phyloP scores from a whole-genome alignment of 2,797 vertebrate genomes.

The Anas flavirostris region DNA sequence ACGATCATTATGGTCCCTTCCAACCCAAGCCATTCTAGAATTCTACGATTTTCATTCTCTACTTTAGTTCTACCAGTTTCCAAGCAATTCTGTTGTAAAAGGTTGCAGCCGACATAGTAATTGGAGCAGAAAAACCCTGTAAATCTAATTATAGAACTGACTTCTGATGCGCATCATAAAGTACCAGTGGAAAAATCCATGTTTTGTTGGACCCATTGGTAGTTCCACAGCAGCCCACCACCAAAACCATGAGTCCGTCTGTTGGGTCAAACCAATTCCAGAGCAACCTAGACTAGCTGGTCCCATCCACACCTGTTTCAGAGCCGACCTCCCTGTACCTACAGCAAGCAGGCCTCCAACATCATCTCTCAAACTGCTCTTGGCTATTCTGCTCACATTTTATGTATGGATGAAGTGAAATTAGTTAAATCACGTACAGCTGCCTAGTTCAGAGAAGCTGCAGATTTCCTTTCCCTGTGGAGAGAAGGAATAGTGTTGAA shows the following conservation, averaged over 20 bases:
- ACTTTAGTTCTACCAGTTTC: background rate
- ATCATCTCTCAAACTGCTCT: background rate
- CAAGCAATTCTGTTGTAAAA: background rate
- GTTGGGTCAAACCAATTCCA: background rate
- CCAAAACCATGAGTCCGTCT: background rate
- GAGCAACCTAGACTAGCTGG: background rate
- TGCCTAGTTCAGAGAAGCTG: background rate
- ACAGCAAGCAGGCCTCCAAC: background rate
- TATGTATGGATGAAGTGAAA: background rate
- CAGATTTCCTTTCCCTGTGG: background rate
- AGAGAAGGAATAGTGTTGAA: background rate
- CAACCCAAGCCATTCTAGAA: too few species aligned
- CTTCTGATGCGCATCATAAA: background rate
- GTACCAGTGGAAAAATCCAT: conserved; percentile 21
- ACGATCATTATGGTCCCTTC: too few species aligned
- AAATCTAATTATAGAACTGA: background rate
- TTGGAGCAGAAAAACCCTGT: background rate
- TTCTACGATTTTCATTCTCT: background rate
- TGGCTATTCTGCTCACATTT: background rate
- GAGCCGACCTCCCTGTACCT: background rate
- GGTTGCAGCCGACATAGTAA: background rate
- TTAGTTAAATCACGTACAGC: background rate
- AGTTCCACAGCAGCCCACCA: background rate
- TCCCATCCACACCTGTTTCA: rapidly evolving
- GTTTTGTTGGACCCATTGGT: background rate